Evolutionary conservation across 2,888 invertebrate species (phyloP), one percentile per base, ranked within the genome.

Genomic region (Melitaea athalia): DNA sequence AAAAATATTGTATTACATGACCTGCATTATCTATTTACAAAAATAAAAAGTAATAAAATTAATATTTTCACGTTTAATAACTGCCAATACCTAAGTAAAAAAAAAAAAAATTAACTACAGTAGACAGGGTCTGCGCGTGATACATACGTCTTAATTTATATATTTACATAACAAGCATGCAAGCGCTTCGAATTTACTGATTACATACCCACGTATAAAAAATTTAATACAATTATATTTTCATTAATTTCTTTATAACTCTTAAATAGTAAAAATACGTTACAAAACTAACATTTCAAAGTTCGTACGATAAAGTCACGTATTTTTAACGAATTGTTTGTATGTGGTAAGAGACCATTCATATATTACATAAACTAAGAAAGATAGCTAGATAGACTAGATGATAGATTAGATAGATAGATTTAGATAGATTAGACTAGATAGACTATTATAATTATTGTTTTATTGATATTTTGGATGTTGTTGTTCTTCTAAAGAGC

Each of bases 1-100:
- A 92, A 92, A 92, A 92, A 92, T 92, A 92, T 92, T 81, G 87
- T 91, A 87, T 89, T 91, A 91, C 91, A 91, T 87, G 89, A 89
- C 91, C 89, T 89, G 92, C 88, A 86, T 87, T 89, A 89, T 90
- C 81, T 92, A 91, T 92, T 87, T 91, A 92, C 92, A 92, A 88
- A 88, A 88, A 82, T 82, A 81, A 85, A 88, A 87, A 86, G 83
- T 77, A 86, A 86, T 85, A 81, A 85, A 84, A 86, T 77, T 77
- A 84, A 80, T 80, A 84, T 79, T 79, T 75, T 53, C 43, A 47
- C 81, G 76, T 81, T 79, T 76, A 79, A 82, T 79, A 83, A 80
- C 79, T 79, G 84, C 81, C 76, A 77, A 78, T 76, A 75, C 75
- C 78, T 77, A 79, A 62, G 71, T 83, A 49, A 74, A 67, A 53